phyloP scores from a whole-genome alignment of 2,797 vertebrate species.

The Triplophysa yarkandensis region DNA sequence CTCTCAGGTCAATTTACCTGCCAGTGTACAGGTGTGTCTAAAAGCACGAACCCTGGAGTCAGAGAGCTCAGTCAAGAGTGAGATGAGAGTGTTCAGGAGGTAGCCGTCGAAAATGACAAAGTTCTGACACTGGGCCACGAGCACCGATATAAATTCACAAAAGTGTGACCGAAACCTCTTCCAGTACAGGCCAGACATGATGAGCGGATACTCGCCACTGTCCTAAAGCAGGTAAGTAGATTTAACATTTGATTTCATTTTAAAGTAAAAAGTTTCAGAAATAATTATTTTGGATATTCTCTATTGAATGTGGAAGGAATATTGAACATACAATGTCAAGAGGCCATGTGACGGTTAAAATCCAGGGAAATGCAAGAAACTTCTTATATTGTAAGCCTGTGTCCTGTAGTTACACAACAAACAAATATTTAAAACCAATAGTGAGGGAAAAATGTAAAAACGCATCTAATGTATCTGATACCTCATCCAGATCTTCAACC shows the following conservation, averaged over 20 bases:
- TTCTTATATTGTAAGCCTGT: conserved; percentile 90
- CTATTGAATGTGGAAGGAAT: not conserved
- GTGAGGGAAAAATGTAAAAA: not conserved
- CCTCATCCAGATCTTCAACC: conserved; percentile 87
- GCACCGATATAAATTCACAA: conserved; percentile 86
- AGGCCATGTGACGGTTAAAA: conserved; percentile 93
- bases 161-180: conserved; percentile 89
- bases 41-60: conserved; percentile 86
- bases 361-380: conserved; percentile 92
- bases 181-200: conserved; percentile 82
- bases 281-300: not conserved
- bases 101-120: conserved; percentile 85
- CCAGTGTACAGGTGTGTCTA: conserved; percentile 90
- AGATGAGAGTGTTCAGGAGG: conserved; percentile 86
- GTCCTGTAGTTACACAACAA: conserved; percentile 68
- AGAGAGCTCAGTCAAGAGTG: conserved; percentile 84
- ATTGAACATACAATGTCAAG: conserved; percentile 78
- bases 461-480: not conserved
- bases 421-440: not conserved
- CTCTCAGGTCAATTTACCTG: conserved; percentile 72
- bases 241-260: not conserved
- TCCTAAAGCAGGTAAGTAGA: conserved; percentile 69
- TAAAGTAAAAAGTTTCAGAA: not conserved
- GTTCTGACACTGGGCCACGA: conserved; percentile 86
- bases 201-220: conserved; percentile 84